Evolutionary conservation across 2,797 vertebrate genomes (phyloP).

Genomic region (Chanos chanos): DNA sequence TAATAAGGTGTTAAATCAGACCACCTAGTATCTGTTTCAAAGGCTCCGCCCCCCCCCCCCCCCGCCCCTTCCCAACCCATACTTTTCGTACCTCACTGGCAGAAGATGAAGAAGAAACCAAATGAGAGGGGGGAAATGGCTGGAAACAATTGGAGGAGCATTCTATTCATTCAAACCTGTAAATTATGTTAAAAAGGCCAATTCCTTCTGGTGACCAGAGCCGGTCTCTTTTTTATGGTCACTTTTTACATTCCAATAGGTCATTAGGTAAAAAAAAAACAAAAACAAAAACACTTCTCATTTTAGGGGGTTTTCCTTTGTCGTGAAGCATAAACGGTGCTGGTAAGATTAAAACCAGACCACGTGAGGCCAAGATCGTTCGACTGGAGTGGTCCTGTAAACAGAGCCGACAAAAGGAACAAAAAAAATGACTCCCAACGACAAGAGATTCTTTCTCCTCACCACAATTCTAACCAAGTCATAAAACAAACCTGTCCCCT

Average conservation of each 20-base stretch:
- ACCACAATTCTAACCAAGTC: constrained; percentile 13
- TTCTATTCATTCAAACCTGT: constrained; percentile 56
- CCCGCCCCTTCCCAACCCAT: not conserved
- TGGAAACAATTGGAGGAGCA: constrained; percentile 62
- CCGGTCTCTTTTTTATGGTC: constrained; percentile 34
- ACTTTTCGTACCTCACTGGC: too few species aligned
- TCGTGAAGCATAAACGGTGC: constrained; percentile 22
- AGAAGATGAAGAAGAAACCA: constrained; percentile 6
- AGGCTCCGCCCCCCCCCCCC: constrained; percentile 41
- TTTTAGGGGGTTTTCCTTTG: constrained; percentile 32
- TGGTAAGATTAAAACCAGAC: constrained; percentile 18
- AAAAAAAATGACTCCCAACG: constrained; percentile 26
- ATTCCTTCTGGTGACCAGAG: constrained; percentile 60
- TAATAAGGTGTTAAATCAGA: constrained; percentile 80
- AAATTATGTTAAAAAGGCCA: constrained; percentile 64
- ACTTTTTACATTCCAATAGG: constrained; percentile 13
- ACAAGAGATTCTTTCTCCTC: constrained; percentile 36
- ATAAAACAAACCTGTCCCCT: constrained; percentile 46
- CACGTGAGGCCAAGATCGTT: constrained; percentile 25
- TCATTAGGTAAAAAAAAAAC: constrained; percentile 28
- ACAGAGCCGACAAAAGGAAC: constrained; percentile 30
- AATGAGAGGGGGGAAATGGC: constrained; percentile 32
- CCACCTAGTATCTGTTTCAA: constrained; percentile 69
- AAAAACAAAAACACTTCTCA: constrained; percentile 18
- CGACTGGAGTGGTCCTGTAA: constrained; percentile 33